Evolutionary conservation across 2,797 vertebrate species (phyloP), one percentile per base, ranked within the genome.

Genomic region (Siniperca scherzeri): DNA sequence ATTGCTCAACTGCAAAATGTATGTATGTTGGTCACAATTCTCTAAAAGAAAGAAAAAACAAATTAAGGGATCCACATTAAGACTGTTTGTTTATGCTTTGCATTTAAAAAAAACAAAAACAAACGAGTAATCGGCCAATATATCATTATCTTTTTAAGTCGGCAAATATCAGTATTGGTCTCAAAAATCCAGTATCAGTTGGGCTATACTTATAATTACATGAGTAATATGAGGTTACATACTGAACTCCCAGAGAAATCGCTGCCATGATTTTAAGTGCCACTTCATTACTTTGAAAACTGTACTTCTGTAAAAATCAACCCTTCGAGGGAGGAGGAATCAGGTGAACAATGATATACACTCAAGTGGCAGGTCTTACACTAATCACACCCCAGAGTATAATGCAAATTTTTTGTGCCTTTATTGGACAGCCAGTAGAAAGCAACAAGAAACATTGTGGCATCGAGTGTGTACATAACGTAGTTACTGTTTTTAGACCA

Each of bases 251-350:
- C 50, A 65, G 25, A 74, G 22, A 42, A 36, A 42, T 55, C 8
- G n/a, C 6, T 36, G 30, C 21, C n/a, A 13, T 68, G 30, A 30
- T 42, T 50, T 52, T 22, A 52, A 36, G 27, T 30, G 4, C 4
- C 16, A 11, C 13, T 46, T 6, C 1, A 7, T 22, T 36, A 52
- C 27, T 68, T 8, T 14, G 46, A 50, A 50, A 36, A 44, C 22
- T 30, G 7, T 65, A 44, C 7, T 65, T 65, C n/a, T 65, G n/a
- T 33, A 71, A 70, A 30, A 67, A 52, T 68, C 17, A 13, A 22
- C 9, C 25, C n/a, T 36, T n/a, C 0, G 7, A 59, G 19, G 55
- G 25, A 59, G 3, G 16, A 27, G 33, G n/a, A 52, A 62, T 16
- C 0, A 52, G 25, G 40, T 46, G 40, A 14, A 48, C 9, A 22